phyloP scores from a whole-genome alignment of 2,888 invertebrate species.

The Meganola albula region DNA sequence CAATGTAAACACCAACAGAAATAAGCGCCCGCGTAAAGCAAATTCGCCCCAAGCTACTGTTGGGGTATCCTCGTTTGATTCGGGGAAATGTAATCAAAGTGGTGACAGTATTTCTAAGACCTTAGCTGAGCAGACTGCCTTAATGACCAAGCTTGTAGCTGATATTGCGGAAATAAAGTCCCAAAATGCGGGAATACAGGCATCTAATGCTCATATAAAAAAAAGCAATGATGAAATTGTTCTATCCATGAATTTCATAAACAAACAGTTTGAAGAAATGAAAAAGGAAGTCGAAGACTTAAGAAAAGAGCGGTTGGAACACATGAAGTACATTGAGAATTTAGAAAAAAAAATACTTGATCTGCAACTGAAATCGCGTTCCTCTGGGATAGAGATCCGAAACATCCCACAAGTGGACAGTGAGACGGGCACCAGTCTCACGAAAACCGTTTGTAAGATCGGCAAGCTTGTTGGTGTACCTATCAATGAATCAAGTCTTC shows the following conservation, averaged over 20 bases:
- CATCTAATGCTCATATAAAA: neutral
- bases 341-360: conserved; percentile 4
- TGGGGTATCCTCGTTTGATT: neutral
- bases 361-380: conserved; percentile 1
- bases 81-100: neutral
- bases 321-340: conserved; percentile 1
- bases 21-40: neutral
- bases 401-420: conserved; percentile 1
- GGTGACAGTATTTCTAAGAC: neutral
- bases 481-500: neutral
- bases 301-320: conserved; percentile 1
- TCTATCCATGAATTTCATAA: conserved; percentile 6
- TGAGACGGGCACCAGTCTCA: neutral
- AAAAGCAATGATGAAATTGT: conserved; percentile 4
- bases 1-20: neutral
- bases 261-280: conserved; percentile 6
- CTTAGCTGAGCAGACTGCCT: neutral
- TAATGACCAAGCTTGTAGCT: neutral
- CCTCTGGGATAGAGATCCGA: conserved; percentile 3
- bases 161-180: conserved; percentile 7
- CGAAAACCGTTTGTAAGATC: conserved; percentile 2
- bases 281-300: conserved; percentile 2
- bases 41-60: neutral
- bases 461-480: conserved; percentile 2
- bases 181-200: conserved; percentile 4